A percentile compares a stretch with the other conserved stretches of the same genome.
These are phyloP conservation scores for Ochropleura plecta DNA, from an alignment of 2,888 invertebrate genomes.

Conservation along the genomic window DNA sequence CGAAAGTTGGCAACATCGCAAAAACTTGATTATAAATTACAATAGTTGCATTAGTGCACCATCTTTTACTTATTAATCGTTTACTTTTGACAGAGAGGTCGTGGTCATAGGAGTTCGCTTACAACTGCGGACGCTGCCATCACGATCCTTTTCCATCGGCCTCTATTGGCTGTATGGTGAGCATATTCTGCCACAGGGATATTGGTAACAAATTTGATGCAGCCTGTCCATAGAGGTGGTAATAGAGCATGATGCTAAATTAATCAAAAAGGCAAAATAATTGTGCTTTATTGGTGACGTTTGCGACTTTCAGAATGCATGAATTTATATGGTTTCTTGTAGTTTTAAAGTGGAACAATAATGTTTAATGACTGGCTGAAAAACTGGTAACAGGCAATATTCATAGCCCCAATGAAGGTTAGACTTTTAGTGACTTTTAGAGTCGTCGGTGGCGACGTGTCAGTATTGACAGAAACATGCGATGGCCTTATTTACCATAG, in stretches of 20 bases:
- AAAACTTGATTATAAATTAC: not conserved
- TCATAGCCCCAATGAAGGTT: not conserved
- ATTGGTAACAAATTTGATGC: too few species aligned
- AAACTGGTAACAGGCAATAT: not conserved
- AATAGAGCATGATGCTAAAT: not conserved
- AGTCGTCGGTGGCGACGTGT: not conserved
- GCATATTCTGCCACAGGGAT: too few species aligned
- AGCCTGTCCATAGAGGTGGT: too few species aligned
- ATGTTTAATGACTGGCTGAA: not conserved
- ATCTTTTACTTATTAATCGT: too few species aligned
- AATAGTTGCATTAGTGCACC: not conserved
- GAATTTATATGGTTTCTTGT: not conserved
- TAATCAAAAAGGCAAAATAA: not conserved
- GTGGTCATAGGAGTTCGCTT: too few species aligned
- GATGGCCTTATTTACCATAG: constrained; percentile 26
- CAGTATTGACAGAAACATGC: not conserved
- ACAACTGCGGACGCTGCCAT: too few species aligned
- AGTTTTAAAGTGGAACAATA: not conserved
- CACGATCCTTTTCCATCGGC: too few species aligned
- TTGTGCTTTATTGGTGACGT: not conserved
- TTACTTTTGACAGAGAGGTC: too few species aligned
- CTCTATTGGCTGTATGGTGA: too few species aligned
- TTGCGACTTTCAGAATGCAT: not conserved
- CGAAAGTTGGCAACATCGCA: not conserved
- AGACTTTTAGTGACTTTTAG: not conserved